A percentile compares a stretch with the other conserved stretches of the same genome.
Conservation (phyloP, 1,140 invertebrate genomes). For the Arion vulgaris region DNA sequence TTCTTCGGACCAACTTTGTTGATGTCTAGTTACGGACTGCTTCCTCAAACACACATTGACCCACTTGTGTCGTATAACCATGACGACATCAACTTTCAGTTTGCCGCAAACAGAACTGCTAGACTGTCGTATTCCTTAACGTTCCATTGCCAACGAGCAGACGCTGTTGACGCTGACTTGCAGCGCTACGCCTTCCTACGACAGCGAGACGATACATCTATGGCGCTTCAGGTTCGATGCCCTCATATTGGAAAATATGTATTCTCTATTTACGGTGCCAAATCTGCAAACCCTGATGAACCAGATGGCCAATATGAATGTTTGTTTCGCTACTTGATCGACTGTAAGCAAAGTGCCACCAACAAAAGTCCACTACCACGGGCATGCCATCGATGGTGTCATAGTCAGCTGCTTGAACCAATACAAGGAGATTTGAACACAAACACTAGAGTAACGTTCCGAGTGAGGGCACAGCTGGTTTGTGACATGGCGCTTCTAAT, state of each 20-base stretch:
- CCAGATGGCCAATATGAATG: conserved; percentile 58
- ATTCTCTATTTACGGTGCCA: conserved; percentile 65
- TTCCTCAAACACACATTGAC: conserved; percentile 67
- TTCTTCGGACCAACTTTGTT: conserved; percentile 66
- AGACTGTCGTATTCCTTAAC: conserved; percentile 62
- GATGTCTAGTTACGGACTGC: conserved; percentile 55
- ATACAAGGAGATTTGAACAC: conserved; percentile 61
- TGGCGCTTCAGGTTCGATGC: conserved; percentile 65
- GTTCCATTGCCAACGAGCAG: conserved; percentile 60
- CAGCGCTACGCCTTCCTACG: conserved; percentile 66
- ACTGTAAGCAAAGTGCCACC: conserved; percentile 63
- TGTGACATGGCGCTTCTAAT: conserved; percentile 66
- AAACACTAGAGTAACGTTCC: conserved; percentile 60
- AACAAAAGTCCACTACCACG: conserved; percentile 63
- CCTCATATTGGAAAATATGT: conserved; percentile 69
- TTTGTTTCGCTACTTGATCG: conserved; percentile 67
- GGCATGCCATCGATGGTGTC: conserved; percentile 69
- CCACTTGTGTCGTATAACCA: conserved; percentile 62
- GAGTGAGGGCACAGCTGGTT: conserved; percentile 61
- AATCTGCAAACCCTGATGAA: conserved; percentile 50
- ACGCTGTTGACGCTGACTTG: conserved; percentile 60
- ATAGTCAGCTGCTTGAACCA: conserved; percentile 67
- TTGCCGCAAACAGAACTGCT: conserved; percentile 57
- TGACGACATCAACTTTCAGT: conserved; percentile 64
- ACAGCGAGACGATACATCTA: conserved; percentile 56